Conservation (phyloP, 2,797 vertebrate genomes). For the Rhadinocentrus ornatus region DNA sequence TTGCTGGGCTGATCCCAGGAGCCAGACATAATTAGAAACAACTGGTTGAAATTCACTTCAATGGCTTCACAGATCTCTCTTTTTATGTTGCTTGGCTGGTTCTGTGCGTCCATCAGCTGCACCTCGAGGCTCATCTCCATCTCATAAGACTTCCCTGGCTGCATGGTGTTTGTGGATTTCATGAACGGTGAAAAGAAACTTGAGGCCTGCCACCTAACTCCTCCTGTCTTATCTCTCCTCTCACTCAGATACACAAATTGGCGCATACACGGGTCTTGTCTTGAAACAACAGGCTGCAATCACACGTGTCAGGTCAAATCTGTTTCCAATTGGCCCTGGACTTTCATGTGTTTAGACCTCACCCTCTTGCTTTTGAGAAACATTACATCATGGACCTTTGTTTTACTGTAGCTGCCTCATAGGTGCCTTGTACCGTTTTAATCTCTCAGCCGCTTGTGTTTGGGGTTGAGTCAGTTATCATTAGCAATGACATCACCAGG, state of each 20-base stretch:
- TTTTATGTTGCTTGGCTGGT: constrained; percentile 83
- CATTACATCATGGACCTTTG: constrained; percentile 78
- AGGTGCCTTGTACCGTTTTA: constrained; percentile 60
- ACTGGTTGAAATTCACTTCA: constrained; percentile 81
- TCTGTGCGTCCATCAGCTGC: constrained; percentile 77
- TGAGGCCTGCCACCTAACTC: constrained; percentile 60
- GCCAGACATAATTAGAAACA: constrained; percentile 85
- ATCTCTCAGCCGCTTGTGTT: constrained; percentile 63
- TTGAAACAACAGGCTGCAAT: constrained; percentile 74
- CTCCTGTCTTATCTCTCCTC: constrained; percentile 33
- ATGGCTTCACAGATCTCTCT: constrained; percentile 73
- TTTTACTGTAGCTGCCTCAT: constrained; percentile 62
- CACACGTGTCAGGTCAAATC: constrained; percentile 77
- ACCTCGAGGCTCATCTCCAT: constrained; percentile 78
- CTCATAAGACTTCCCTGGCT: constrained; percentile 69
- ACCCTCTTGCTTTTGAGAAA: constrained; percentile 69
- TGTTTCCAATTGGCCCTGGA: constrained; percentile 77
- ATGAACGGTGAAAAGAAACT: constrained; percentile 70
- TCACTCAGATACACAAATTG: constrained; percentile 19
- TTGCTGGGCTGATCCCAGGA: constrained; percentile 81
- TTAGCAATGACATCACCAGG: constrained; percentile 66
- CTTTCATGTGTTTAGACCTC: constrained; percentile 76
- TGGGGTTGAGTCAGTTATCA: constrained; percentile 67
- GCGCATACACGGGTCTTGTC: constrained; percentile 42
- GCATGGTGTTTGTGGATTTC: constrained; percentile 68